Evolutionary conservation across 2,888 invertebrate genomes (phyloP).

Genomic region (Aethes cnicana): DNA sequence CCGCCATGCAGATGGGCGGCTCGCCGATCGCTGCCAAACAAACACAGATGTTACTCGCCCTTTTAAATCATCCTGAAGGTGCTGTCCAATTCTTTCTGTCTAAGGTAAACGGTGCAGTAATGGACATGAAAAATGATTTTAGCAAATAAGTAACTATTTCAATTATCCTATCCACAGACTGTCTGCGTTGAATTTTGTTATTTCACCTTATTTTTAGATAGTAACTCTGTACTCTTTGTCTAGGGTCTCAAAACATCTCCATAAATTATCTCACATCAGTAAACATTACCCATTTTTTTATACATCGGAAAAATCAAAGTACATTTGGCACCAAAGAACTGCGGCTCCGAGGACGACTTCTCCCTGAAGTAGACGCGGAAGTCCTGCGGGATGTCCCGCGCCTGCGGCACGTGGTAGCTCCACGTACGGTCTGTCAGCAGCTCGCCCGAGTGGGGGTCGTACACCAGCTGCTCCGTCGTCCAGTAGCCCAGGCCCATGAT

Average conservation of each 20-base stretch:
- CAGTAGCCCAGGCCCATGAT: slow-evolving; percentile 88
- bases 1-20: slow-evolving; percentile 67
- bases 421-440: slow-evolving; percentile 88
- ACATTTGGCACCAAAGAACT: slow-evolving; percentile 87
- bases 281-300: no score
- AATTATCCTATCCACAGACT: no score
- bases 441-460: slow-evolving; percentile 83
- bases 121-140: no score
- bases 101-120: no score
- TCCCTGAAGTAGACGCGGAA: slow-evolving; percentile 85
- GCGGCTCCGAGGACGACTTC: slow-evolving; percentile 81
- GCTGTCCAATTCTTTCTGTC: no score
- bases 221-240: no score
- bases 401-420: slow-evolving; percentile 88
- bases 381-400: slow-evolving; percentile 88
- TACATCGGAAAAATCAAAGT: neutral
- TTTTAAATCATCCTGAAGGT: no score
- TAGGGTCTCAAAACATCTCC: no score
- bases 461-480: slow-evolving; percentile 86
- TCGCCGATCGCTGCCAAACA: slow-evolving; percentile 69
- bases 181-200: no score
- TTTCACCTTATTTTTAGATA: no score
- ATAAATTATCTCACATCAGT: no score
- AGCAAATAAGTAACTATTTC: no score
- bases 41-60: slow-evolving; percentile 1